Base-by-base conservation (phyloP, 2,113 vertebrate species). In the Gobio gobio region DNA sequence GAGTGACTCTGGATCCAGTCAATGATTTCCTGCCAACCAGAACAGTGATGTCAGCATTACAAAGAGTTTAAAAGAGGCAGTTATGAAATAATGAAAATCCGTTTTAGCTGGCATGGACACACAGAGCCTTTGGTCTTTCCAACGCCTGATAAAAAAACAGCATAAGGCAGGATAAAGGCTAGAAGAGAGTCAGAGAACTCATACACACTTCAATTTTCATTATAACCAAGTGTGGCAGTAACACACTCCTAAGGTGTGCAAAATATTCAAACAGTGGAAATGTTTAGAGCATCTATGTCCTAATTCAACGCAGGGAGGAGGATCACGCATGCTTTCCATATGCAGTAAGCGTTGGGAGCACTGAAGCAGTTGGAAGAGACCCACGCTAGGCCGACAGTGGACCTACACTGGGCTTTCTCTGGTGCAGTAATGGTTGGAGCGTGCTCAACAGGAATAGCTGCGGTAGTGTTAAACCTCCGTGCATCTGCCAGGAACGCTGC, bases 271-370 rank as follows among this genome's bases (percentile, higher is more conserved):
- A 91, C 91, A 91, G 88, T 90, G 89, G 87, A 90, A 91, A 90
- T 88, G 89, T 90, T 93, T 88, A 92, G 87, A 88, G 68, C 33
- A 78, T 59, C 76, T n/a, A 40, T 33, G 26, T 78, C 22, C 54
- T 43, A 22, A 33, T 56, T 56, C 83, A 87, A 86, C 78, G 75
- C 64, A 58, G 84, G 83, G 90, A 83, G 81, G 68, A 76, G 81
- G 84, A 88, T 91, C 61, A 59, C 70, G 86, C 92, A 95, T 94
- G 93, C 91, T 91, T 94, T 95, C 94, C 94, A 93, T 90, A 93
- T 93, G 93, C 91, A 88, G 93, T 94, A 93, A 94, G 92, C 86
- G 86, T 61, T 93, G 87, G 68, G 82, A 70, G 14, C 58, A 88
- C 89, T 94, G 91, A 89, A 91, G 92, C 87, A 56, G 83, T 76